phyloP scores from a whole-genome alignment of 2,888 invertebrate genomes.

The Andrena camellia region DNA sequence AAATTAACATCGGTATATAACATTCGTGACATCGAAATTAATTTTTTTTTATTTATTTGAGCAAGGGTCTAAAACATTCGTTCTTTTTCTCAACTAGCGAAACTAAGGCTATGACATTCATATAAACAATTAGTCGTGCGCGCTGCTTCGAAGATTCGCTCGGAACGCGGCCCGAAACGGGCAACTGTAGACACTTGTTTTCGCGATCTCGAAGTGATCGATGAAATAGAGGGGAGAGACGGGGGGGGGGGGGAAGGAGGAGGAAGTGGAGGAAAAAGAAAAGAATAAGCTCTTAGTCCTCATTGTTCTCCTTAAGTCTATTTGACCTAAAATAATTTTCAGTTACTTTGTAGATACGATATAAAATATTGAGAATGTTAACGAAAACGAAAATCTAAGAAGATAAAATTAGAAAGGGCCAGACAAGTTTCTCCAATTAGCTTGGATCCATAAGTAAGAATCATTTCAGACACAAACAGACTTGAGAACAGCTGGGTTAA shows the following conservation, averaged over 20 bases:
- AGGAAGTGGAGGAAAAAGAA: no score
- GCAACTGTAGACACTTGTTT: not conserved
- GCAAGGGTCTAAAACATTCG: constrained; percentile 78
- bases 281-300: no score
- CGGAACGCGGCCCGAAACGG: not conserved
- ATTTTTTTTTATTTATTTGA: constrained; percentile 74
- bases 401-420: no score
- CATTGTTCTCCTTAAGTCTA: no score
- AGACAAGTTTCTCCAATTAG: no score
- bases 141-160: constrained; percentile 65
- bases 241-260: not conserved
- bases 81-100: constrained; percentile 76
- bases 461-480: no score
- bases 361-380: no score
- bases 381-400: no score
- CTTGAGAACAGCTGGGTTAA: not conserved
- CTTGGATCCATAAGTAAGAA: no score
- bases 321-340: no score
- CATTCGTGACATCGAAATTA: constrained; percentile 52
- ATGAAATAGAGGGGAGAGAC: not conserved
- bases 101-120: constrained; percentile 75
- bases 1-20: constrained; percentile 42
- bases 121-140: constrained; percentile 66
- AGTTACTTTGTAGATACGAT: no score
- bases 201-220: not conserved